phyloP scores from a whole-genome alignment of 2,113 vertebrate species.

The Platysteira castanea region DNA sequence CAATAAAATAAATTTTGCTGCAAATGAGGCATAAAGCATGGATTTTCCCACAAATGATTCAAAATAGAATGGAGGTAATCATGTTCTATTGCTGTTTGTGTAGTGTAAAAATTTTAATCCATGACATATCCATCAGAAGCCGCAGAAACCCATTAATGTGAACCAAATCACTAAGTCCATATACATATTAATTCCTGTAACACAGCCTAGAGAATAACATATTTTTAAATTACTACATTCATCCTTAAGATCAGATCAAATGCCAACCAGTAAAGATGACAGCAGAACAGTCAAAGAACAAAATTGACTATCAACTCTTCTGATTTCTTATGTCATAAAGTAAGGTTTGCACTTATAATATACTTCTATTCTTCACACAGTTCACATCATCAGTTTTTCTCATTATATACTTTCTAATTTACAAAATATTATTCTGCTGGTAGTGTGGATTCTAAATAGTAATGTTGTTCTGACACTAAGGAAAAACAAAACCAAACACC shows the following conservation, averaged over 20 bases:
- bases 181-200: slow-evolving; percentile 1
- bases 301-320: neutral
- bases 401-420: neutral
- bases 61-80: slow-evolving; percentile 53
- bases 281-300: neutral
- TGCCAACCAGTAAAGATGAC: neutral
- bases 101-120: slow-evolving; percentile 18
- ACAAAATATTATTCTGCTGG: neutral
- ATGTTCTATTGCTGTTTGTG: neutral
- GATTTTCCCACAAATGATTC: slow-evolving; percentile 55
- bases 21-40: slow-evolving; percentile 64
- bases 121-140: neutral
- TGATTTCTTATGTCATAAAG: neutral
- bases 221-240: neutral
- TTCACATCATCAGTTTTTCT: neutral
- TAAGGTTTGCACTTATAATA: neutral
- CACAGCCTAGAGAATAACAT: neutral
- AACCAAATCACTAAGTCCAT: slow-evolving; percentile 5
- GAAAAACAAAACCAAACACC: neutral
- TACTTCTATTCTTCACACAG: neutral
- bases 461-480: neutral
- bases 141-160: neutral
- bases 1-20: slow-evolving; percentile 67
- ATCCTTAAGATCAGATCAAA: neutral
- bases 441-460: neutral